These are phyloP conservation scores for Heliconius aoede DNA, from an alignment of 2,888 invertebrate genomes.

Conservation along the genomic window DNA sequence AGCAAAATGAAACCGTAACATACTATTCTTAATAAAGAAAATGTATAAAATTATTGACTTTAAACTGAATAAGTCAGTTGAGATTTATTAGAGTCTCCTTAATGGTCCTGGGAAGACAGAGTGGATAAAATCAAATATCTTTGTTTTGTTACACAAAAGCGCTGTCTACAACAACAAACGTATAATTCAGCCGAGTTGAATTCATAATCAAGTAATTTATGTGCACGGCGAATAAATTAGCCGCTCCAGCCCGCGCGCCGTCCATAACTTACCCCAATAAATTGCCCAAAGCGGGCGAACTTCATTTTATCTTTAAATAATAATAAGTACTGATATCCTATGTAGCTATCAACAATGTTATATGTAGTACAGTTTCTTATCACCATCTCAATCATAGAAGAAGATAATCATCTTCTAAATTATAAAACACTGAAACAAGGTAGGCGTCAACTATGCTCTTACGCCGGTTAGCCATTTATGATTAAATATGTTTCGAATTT, in stretches of 20 bases:
- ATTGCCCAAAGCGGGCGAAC: slow-evolving; percentile 83
- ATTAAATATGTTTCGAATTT: not conserved
- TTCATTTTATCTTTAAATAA: slow-evolving; percentile 83
- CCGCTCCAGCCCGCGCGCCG: slow-evolving; percentile 80
- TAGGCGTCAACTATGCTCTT: not conserved
- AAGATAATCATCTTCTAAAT: not conserved
- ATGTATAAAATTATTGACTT: slow-evolving; percentile 6
- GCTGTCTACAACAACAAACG: slow-evolving; percentile 79
- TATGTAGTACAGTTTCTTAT: too few species aligned
- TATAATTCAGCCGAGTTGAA: slow-evolving; percentile 81
- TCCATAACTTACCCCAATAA: slow-evolving; percentile 84
- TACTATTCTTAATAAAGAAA: not conserved
- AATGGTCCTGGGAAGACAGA: slow-evolving; percentile 60
- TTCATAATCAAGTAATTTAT: slow-evolving; percentile 85
- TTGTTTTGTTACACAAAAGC: slow-evolving; percentile 78
- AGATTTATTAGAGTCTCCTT: slow-evolving; percentile 46
- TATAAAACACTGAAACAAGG: not conserved
- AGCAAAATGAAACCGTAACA: not conserved
- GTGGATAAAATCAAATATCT: slow-evolving; percentile 73
- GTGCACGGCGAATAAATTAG: slow-evolving; percentile 84
- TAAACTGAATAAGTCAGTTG: slow-evolving; percentile 23
- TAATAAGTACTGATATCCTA: slow-evolving; percentile 80
- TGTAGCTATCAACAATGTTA: slow-evolving; percentile 53
- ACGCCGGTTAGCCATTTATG: not conserved
- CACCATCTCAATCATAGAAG: not conserved